These are phyloP conservation scores for Bovichtus variegatus DNA, from an alignment of 2,797 vertebrate species.

Conservation along the genomic window DNA sequence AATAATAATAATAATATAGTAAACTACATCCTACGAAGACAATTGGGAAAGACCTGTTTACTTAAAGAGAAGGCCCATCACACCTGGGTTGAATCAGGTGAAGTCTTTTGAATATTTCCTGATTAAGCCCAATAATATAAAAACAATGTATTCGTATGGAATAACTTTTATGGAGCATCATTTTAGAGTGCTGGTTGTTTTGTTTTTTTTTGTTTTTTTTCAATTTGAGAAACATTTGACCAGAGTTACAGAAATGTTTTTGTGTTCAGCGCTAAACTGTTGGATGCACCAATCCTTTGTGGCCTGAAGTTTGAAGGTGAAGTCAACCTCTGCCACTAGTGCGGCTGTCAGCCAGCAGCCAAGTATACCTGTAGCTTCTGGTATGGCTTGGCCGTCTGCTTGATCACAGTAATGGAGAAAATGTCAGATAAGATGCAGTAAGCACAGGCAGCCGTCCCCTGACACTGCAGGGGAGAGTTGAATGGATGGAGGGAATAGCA, in stretches of 20 bases:
- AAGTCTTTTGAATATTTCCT: neutral
- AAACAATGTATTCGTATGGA: neutral
- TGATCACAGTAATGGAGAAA: slow-evolving; percentile 61
- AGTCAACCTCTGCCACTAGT: slow-evolving; percentile 1
- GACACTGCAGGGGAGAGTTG: slow-evolving; percentile 8
- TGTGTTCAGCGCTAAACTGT: neutral
- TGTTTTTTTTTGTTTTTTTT: accelerated
- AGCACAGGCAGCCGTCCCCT: slow-evolving; percentile 44
- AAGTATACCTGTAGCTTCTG: slow-evolving; percentile 33
- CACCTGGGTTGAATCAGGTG: neutral
- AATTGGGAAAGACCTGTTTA: no score
- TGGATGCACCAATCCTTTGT: neutral
- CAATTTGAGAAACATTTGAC: neutral
- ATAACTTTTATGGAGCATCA: neutral
- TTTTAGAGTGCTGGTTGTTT: neutral
- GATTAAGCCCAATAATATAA: neutral
- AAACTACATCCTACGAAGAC: no score
- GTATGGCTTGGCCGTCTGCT: slow-evolving; percentile 27
- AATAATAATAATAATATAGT: no score
- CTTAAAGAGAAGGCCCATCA: no score
- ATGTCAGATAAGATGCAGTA: slow-evolving; percentile 54
- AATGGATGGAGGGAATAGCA: slow-evolving; percentile 25
- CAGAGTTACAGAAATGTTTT: neutral
- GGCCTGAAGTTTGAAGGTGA: slow-evolving; percentile 27
- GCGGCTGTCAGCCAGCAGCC: slow-evolving; percentile 17